Percentiles rank a stretch among this genome's conserved stretches.
Conservation (phyloP, 2,113 vertebrate genomes). For the Empidonax alnorum region DNA sequence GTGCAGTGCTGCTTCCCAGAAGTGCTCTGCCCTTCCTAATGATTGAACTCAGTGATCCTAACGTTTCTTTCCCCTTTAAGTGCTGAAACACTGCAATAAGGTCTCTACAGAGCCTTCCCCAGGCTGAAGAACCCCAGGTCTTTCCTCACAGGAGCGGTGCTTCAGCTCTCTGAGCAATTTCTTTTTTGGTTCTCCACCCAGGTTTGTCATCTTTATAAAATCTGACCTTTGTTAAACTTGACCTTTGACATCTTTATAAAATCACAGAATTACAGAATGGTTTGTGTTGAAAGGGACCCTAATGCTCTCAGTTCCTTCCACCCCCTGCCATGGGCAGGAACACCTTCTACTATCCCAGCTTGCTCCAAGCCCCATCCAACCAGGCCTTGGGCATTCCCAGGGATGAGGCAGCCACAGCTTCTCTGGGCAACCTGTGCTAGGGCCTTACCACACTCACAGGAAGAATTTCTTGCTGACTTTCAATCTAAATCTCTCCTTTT, state of each 20-base stretch:
- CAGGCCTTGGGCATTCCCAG: rapidly evolving
- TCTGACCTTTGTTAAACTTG: no score
- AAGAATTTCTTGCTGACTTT: not conserved
- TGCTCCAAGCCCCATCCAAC: rapidly evolving
- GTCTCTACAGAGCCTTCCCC: not conserved
- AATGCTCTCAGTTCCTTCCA: not conserved
- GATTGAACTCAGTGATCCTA: not conserved
- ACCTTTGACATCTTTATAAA: not conserved
- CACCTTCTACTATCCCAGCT: rapidly evolving
- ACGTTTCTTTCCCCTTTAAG: not conserved
- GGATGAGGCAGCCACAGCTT: rapidly evolving
- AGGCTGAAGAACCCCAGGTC: not conserved
- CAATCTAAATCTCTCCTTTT: not conserved
- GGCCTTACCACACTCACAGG: rapidly evolving
- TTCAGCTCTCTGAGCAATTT: not conserved
- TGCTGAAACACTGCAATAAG: not conserved
- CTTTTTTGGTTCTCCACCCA: not conserved
- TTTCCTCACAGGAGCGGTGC: not conserved
- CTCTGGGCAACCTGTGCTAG: rapidly evolving
- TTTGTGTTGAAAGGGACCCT: not conserved
- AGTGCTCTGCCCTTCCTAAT: not conserved
- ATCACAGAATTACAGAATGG: not conserved
- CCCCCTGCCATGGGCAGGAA: no score
- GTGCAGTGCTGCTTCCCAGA: not conserved
- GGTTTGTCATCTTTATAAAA: not conserved